phyloP scores from a whole-genome alignment of 2,113 vertebrate genomes.

The Anguilla rostrata region DNA sequence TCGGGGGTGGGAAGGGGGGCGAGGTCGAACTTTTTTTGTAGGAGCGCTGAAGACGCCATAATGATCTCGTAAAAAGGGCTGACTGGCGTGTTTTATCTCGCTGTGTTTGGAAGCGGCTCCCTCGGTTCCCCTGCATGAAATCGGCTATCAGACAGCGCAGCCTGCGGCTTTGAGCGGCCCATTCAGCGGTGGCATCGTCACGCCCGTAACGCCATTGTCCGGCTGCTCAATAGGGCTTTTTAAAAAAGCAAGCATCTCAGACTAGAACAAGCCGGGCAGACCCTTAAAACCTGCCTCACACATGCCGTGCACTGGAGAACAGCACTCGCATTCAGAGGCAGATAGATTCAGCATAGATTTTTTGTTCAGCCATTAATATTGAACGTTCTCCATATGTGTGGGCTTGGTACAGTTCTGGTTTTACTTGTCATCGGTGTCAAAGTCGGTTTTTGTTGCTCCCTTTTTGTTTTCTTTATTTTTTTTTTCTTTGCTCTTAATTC shows the following conservation, averaged over 20 bases:
- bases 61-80: conserved; percentile 45
- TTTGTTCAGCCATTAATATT: neutral
- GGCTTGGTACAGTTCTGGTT: neutral
- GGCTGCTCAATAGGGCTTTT: conserved; percentile 53
- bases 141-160: conserved; percentile 58
- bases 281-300: conserved; percentile 50
- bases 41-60: conserved; percentile 28
- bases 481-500: too few relatives aligned
- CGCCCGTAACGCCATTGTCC: conserved; percentile 56
- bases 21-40: conserved; percentile 16
- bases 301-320: conserved; percentile 44
- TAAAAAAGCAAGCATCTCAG: conserved; percentile 54
- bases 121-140: conserved; percentile 56
- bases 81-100: conserved; percentile 49
- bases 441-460: too few relatives aligned
- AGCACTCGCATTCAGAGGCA: conserved; percentile 12
- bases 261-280: conserved; percentile 43
- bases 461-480: too few relatives aligned
- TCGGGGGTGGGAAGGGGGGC: conserved; percentile 20
- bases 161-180: conserved; percentile 59
- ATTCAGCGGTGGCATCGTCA: conserved; percentile 52
- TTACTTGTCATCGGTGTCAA: neutral
- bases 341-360: neutral
- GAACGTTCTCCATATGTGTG: conserved; percentile 32
- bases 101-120: conserved; percentile 38